Percentiles rank a stretch among this genome's conserved stretches.
Evolutionary conservation across 2,113 vertebrate species (phyloP).

Genomic region (Mungos mungo): DNA sequence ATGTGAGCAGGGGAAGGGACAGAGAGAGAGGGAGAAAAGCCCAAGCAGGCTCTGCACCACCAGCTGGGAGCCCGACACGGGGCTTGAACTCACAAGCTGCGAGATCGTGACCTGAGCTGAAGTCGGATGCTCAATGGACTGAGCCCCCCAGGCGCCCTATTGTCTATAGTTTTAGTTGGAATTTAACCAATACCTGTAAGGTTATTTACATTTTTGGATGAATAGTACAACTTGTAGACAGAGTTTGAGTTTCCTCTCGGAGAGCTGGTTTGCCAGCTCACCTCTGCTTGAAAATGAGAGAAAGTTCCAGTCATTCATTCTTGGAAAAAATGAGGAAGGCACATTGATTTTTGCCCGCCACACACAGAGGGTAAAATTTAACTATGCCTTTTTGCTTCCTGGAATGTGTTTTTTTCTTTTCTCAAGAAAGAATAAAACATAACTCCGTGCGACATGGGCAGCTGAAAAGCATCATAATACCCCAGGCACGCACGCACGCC

Average conservation of each 20-base stretch:
- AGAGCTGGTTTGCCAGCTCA: neutral
- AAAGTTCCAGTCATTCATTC: neutral
- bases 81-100: no score
- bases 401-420: conserved; percentile 53
- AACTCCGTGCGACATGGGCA: conserved; percentile 40
- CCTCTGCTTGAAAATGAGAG: no score
- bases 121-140: no score
- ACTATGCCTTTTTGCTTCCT: conserved; percentile 6
- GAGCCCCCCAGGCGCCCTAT: neutral
- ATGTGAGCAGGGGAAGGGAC: no score
- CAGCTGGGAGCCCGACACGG: no score
- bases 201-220: accelerated
- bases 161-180: neutral
- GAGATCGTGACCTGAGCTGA: no score
- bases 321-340: neutral
- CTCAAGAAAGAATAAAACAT: conserved; percentile 61
- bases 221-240: neutral
- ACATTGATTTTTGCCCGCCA: conserved; percentile 16
- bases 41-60: no score
- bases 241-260: neutral
- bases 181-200: neutral
- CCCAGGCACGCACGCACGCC: neutral
- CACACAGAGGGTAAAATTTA: conserved; percentile 59
- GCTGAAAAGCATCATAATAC: conserved; percentile 60
- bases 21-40: no score